These are phyloP conservation scores for Aphelenchoides avenae DNA, from an alignment of 1,140 invertebrate genomes.

Conservation along the genomic window DNA sequence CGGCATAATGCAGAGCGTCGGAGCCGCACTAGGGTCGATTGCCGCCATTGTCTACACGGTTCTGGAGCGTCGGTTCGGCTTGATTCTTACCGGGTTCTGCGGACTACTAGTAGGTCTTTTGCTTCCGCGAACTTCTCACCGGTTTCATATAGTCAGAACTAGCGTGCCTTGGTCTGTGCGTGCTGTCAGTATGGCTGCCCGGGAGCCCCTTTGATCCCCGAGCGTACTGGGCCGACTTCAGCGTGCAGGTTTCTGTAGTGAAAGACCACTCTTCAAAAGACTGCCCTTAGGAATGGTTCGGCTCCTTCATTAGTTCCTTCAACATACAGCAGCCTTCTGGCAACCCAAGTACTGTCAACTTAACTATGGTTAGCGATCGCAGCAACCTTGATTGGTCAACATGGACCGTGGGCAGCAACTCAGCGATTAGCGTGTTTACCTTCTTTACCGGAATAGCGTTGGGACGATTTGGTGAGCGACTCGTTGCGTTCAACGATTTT, in stretches of 20 bases:
- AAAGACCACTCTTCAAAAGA: background rate
- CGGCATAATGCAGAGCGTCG: slow-evolving; percentile 9
- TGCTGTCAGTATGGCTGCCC: slow-evolving; percentile 14
- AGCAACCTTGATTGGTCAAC: slow-evolving; percentile 4
- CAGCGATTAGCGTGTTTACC: slow-evolving; percentile 4
- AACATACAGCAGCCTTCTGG: background rate
- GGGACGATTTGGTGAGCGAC: slow-evolving; percentile 7
- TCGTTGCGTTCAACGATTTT: background rate
- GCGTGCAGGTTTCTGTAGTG: background rate
- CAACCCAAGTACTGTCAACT: no score
- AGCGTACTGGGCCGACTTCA: background rate
- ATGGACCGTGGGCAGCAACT: background rate
- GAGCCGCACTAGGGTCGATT: slow-evolving; percentile 1
- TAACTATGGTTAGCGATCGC: background rate
- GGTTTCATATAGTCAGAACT: slow-evolving; percentile 6
- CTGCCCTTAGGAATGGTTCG: background rate
- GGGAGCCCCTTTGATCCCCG: slow-evolving; percentile 12
- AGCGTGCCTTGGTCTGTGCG: background rate
- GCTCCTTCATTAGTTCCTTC: background rate
- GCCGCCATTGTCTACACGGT: slow-evolving; percentile 12
- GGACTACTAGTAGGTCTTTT: background rate
- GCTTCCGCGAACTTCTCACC: no score
- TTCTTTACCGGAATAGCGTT: slow-evolving; percentile 21
- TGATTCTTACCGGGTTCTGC: background rate
- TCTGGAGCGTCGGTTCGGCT: slow-evolving; percentile 6